A percentile compares a stretch with the other conserved stretches of the same genome.
Evolutionary conservation across 2,113 vertebrate species (phyloP).

Genomic region (Mustela lutreola): DNA sequence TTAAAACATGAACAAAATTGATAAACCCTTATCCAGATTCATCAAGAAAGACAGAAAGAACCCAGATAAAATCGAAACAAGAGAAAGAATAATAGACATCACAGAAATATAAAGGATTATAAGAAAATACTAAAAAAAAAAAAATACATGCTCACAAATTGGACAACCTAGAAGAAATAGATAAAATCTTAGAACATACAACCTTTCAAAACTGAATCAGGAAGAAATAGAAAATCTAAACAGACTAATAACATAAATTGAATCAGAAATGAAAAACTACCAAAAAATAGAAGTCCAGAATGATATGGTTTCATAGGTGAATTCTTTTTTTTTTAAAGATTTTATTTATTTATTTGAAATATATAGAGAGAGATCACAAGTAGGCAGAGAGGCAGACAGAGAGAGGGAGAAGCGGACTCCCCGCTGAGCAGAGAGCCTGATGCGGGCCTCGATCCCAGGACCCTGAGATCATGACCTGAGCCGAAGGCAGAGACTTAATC

Average conservation of each 20-base stretch:
- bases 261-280: background rate
- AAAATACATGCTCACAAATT: background rate
- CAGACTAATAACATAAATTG: background rate
- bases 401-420: too few species aligned
- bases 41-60: background rate
- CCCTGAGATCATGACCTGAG: too few species aligned
- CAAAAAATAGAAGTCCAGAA: background rate
- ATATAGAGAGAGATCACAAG: too few species aligned
- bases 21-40: background rate
- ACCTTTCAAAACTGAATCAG: background rate
- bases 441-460: too few species aligned
- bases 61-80: background rate
- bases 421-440: too few species aligned
- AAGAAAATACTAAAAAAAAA: background rate
- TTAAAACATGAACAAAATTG: background rate
- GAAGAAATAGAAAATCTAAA: background rate
- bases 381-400: too few species aligned
- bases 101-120: background rate
- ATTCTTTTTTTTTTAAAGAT: background rate
- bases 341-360: too few species aligned
- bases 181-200: background rate
- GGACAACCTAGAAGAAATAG: background rate
- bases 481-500: too few species aligned
- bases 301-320: background rate
- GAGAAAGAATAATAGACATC: background rate